Base-by-base conservation (phyloP, 2,797 vertebrate genomes). In the Catostomus latipinnis region DNA sequence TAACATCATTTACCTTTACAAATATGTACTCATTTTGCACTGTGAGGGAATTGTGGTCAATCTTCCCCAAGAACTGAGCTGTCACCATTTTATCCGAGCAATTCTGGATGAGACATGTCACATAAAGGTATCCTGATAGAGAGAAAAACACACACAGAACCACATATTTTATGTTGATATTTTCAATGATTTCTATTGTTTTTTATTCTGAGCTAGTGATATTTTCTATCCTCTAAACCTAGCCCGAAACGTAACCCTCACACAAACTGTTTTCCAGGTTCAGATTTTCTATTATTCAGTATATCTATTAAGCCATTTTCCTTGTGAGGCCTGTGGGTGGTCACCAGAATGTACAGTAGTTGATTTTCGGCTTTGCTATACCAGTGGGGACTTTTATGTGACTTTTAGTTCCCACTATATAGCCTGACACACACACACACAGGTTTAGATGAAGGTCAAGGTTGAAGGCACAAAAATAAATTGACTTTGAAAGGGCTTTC, bases 11-110 rank as follows among this genome's bases (percentile, higher is more conserved):
- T 93, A 98, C 98, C 97, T 97, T 97, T 12, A 99, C 92, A 88
- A 99, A 98, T 87, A 97, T 86, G 90, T 98, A 99, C 84, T 96
- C 93, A 34, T 98, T 95, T 88, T 97, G 96, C 81, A 99, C 95
- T 1, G 94, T 90, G 73, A 99, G 92, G 0, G 96, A 97, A 88
- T 95, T 92, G 78, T 87, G 94, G 90, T 98, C 97, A 1, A 96
- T 95, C 86, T 91, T 93, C 57, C 94, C 95, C 2, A 93, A 84
- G 87, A 97, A 97, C 74, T 94, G 95, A 16, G 93, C 88, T 0
- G 87, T 90, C 85, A 92, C 92, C 80, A 93, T 92, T 91, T 94
- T 94, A 86, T 95, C 93, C 0, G 97, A 96, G 84, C 97, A 98
- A 88, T 97, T 98, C 79, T 95, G 95, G 92, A 96, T 94, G 77